Evolutionary conservation across 2,113 vertebrate genomes (phyloP).

Genomic region (Melanocharis versteri): DNA sequence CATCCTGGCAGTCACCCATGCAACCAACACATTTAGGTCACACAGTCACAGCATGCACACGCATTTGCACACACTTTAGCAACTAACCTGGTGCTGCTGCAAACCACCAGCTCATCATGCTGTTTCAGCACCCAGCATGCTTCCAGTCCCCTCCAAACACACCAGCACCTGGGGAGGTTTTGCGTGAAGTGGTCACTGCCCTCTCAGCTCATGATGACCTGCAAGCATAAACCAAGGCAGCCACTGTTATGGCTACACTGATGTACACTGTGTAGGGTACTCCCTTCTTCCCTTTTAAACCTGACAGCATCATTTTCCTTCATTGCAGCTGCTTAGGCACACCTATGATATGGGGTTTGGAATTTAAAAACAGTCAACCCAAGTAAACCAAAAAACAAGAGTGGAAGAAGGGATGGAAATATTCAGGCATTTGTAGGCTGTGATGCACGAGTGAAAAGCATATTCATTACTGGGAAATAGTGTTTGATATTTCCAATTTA

Average conservation of each 20-base stretch:
- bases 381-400: neutral
- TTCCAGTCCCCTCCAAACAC: neutral
- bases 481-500: neutral
- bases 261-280: neutral
- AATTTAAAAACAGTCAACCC: neutral
- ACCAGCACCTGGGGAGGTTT: rapidly evolving
- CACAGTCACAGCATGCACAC: rapidly evolving
- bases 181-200: neutral
- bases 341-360: neutral
- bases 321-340: neutral
- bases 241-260: neutral
- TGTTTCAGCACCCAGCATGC: neutral
- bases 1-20: neutral
- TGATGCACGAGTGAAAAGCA: constrained; percentile 18
- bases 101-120: rapidly evolving
- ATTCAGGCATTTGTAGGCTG: neutral
- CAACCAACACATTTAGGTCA: neutral
- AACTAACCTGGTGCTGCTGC: neutral
- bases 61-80: neutral
- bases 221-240: neutral
- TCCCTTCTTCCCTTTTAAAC: neutral
- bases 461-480: neutral
- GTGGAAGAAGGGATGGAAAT: neutral
- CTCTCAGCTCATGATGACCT: neutral
- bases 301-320: neutral